phyloP scores from a whole-genome alignment of 2,888 invertebrate species.

The Archips crataeganus region DNA sequence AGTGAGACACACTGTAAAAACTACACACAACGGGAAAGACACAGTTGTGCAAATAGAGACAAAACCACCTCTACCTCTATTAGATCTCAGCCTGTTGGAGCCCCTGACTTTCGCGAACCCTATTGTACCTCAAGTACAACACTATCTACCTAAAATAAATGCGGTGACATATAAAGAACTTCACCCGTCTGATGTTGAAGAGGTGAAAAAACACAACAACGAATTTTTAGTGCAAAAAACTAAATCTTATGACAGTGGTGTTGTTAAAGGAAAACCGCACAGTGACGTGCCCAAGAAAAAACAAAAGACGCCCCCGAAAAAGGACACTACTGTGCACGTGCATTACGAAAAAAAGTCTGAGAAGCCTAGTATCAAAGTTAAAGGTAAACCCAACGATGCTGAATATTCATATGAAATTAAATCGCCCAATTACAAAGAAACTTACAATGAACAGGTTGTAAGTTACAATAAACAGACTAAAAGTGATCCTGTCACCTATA shows the following conservation, averaged over 20 bases:
- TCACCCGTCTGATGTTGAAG: slow-evolving; percentile 56
- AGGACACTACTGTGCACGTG: slow-evolving; percentile 53
- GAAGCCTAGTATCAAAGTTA: slow-evolving; percentile 58
- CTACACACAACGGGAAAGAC: slow-evolving; percentile 70
- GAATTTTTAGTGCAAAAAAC: slow-evolving; percentile 65
- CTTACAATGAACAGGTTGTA: slow-evolving; percentile 70
- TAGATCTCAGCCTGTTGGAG: slow-evolving; percentile 75
- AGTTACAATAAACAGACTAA: slow-evolving; percentile 73
- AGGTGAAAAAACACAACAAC: slow-evolving; percentile 64
- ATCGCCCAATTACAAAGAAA: slow-evolving; percentile 74
- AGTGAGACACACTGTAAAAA: slow-evolving; percentile 60
- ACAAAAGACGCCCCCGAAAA: slow-evolving; percentile 56
- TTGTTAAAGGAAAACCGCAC: slow-evolving; percentile 58
- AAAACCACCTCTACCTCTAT: slow-evolving; percentile 68
- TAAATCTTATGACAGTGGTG: slow-evolving; percentile 63
- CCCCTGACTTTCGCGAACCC: slow-evolving; percentile 79
- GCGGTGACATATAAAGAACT: slow-evolving; percentile 69
- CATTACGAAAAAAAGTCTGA: slow-evolving; percentile 58
- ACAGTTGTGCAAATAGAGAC: slow-evolving; percentile 69
- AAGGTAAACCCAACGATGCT: slow-evolving; percentile 62
- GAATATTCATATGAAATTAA: slow-evolving; percentile 74
- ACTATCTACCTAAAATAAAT: slow-evolving; percentile 74
- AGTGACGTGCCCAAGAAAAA: slow-evolving; percentile 59
- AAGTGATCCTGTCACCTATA: slow-evolving; percentile 70
- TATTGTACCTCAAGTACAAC: slow-evolving; percentile 80